phyloP scores from a whole-genome alignment of 2,888 invertebrate genomes.

The Pyrrhia umbra region DNA sequence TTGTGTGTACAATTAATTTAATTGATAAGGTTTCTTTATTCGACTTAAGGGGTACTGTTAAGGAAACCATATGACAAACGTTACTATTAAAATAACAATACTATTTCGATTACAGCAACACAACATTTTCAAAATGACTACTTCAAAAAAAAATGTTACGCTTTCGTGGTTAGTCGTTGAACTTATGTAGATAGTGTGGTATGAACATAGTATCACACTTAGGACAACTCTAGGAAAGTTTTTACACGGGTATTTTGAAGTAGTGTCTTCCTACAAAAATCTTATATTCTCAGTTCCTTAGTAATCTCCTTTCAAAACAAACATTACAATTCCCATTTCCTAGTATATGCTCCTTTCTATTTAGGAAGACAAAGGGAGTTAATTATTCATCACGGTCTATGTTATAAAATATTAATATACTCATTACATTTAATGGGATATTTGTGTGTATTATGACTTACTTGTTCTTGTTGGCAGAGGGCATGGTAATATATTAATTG shows the following conservation, averaged over 20 bases:
- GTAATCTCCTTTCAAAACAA: not conserved
- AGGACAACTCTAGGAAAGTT: too few species aligned
- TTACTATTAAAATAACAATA: too few species aligned
- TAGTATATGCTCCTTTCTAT: constrained; percentile 3
- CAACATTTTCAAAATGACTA: too few species aligned
- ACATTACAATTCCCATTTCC: not conserved
- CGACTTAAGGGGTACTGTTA: not conserved
- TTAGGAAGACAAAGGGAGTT: not conserved
- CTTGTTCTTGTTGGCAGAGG: not conserved
- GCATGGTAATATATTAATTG: not conserved
- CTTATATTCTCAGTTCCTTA: not conserved
- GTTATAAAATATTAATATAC: constrained; percentile 4
- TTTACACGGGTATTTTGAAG: too few species aligned
- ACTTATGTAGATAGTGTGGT: too few species aligned
- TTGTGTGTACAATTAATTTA: not conserved
- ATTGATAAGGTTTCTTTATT: constrained; percentile 8
- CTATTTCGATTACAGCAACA: too few species aligned
- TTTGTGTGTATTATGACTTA: not conserved
- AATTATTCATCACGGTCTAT: constrained; percentile 14
- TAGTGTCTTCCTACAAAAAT: not conserved
- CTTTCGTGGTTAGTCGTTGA: too few species aligned
- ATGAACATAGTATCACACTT: too few species aligned
- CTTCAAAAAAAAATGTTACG: too few species aligned
- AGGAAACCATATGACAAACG: not conserved
- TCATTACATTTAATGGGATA: constrained; percentile 1